phyloP scores from a whole-genome alignment of 2,113 vertebrate genomes.

The Channa argus region DNA sequence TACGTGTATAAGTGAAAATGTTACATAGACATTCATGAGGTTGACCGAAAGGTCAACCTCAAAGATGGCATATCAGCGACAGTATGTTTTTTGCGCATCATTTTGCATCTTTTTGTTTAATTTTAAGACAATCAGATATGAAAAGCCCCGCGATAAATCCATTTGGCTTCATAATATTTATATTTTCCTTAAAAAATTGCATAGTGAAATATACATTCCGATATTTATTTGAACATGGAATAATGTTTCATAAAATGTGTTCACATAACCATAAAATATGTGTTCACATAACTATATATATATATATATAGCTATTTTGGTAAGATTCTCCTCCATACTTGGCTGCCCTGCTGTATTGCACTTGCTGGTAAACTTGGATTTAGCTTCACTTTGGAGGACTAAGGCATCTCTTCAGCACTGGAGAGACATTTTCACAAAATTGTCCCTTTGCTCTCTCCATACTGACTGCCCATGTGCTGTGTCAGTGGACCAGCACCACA shows the following conservation, averaged over 20 bases:
- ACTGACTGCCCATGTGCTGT: slow-evolving; percentile 45
- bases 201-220: slow-evolving; percentile 81
- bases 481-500: slow-evolving; percentile 51
- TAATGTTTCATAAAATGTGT: slow-evolving; percentile 70
- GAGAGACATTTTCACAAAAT: slow-evolving; percentile 44
- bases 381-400: slow-evolving; percentile 57
- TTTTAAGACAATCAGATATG: slow-evolving; percentile 30
- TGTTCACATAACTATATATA: slow-evolving; percentile 46
- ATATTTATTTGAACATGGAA: slow-evolving; percentile 74
- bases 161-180: slow-evolving; percentile 58
- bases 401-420: slow-evolving; percentile 42
- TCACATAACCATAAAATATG: slow-evolving; percentile 61
- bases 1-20: slow-evolving; percentile 58
- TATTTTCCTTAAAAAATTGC: slow-evolving; percentile 63
- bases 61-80: slow-evolving; percentile 68
- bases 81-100: slow-evolving; percentile 41
- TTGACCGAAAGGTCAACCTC: slow-evolving; percentile 58
- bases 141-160: slow-evolving; percentile 60
- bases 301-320: slow-evolving; percentile 60
- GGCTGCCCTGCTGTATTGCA: slow-evolving; percentile 72
- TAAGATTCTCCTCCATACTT: slow-evolving; percentile 48
- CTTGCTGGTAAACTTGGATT: slow-evolving; percentile 58
- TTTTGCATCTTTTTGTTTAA: slow-evolving; percentile 60
- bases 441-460: slow-evolving; percentile 63
- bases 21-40: slow-evolving; percentile 64